These are phyloP conservation scores for Macheiramphus alcinus DNA, from an alignment of 2,113 vertebrate species.

Conservation along the genomic window DNA sequence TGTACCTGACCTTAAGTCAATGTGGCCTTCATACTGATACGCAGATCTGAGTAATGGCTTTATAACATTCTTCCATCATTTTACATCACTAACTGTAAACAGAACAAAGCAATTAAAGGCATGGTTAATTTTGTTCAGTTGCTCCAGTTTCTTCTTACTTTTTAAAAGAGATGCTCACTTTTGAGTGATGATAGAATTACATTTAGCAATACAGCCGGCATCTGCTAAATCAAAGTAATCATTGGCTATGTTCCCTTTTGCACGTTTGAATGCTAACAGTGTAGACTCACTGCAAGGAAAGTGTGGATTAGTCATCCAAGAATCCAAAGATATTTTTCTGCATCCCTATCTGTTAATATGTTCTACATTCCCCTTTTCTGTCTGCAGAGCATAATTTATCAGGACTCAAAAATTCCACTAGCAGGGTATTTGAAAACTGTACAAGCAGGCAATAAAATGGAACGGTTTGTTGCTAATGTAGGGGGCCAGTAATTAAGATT, in stretches of 20 bases:
- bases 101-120: neutral
- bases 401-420: neutral
- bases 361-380: neutral
- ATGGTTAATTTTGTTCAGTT: neutral
- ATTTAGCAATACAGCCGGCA: slow-evolving; percentile 14
- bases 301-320: slow-evolving; percentile 13
- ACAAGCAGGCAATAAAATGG: neutral
- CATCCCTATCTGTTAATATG: neutral
- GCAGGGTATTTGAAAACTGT: neutral
- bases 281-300: slow-evolving; percentile 13
- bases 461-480: neutral
- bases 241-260: neutral
- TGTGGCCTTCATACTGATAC: neutral
- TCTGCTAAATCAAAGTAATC: slow-evolving; percentile 9
- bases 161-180: neutral
- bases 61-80: neutral
- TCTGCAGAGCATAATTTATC: slow-evolving; percentile 6
- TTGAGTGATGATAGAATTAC: slow-evolving; percentile 3
- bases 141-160: neutral
- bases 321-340: neutral
- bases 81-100: neutral
- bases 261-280: neutral
- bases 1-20: neutral
- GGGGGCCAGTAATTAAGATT: slow-evolving; percentile 24
- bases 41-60: neutral